These are phyloP conservation scores for Sympetrum striolatum DNA, from an alignment of 2,888 invertebrate species.

Conservation along the genomic window DNA sequence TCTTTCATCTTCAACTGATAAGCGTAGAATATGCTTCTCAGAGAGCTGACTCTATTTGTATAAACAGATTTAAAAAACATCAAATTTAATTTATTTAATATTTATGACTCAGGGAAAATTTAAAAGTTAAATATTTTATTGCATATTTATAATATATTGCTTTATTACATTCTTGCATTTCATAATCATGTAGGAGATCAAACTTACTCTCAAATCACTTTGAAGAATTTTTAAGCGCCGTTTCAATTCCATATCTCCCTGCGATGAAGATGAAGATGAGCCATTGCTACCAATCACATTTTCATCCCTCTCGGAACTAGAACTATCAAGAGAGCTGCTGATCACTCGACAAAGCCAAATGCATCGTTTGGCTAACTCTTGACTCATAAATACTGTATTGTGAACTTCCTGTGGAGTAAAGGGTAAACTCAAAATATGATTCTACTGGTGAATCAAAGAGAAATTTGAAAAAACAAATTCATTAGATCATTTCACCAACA, in stretches of 20 bases:
- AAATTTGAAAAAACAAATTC: neutral
- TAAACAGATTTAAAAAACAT: neutral
- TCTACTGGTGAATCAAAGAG: neutral
- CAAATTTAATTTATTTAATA: neutral
- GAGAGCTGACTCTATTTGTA: slow-evolving; percentile 68
- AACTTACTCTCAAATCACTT: slow-evolving; percentile 71
- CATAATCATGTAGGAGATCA: neutral
- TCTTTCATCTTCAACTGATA: slow-evolving; percentile 60
- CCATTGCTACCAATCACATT: neutral
- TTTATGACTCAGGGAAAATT: neutral
- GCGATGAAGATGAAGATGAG: slow-evolving; percentile 54
- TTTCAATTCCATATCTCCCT: slow-evolving; percentile 70
- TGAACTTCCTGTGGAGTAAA: slow-evolving; percentile 71
- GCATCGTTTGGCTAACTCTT: slow-evolving; percentile 78
- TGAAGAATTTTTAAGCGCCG: slow-evolving; percentile 74
- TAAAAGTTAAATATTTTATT: no score
- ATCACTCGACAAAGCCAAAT: slow-evolving; percentile 77
- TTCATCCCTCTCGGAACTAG: slow-evolving; percentile 58
- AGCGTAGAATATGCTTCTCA: slow-evolving; percentile 74
- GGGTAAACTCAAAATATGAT: slow-evolving; percentile 48
- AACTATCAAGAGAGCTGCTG: slow-evolving; percentile 63
- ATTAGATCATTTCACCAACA: neutral
- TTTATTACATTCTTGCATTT: no score
- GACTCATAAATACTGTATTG: slow-evolving; percentile 80
- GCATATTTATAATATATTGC: no score